Evolutionary conservation across 2,888 invertebrate species (phyloP).

Genomic region (Caenorhabditis plicata): DNA sequence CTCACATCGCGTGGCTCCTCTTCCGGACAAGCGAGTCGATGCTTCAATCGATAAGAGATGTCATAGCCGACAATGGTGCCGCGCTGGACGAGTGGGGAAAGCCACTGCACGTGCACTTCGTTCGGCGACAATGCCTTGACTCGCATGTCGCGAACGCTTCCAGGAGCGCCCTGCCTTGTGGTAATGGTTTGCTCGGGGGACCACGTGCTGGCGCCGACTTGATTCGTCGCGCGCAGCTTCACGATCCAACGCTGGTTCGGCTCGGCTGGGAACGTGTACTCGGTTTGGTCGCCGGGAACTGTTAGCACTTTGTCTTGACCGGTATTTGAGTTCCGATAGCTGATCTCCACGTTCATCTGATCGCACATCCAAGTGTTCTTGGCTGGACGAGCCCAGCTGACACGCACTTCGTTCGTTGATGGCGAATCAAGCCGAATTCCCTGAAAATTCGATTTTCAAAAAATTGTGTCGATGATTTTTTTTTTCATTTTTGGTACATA

Average conservation of each 20-base stretch:
- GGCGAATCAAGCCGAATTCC: constrained; percentile 57
- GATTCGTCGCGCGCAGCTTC: constrained; percentile 54
- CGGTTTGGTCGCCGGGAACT: constrained; percentile 61
- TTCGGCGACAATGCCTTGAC: constrained; percentile 55
- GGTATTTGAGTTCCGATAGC: constrained; percentile 59
- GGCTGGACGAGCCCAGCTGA: constrained; percentile 60
- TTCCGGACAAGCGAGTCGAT: constrained; percentile 65
- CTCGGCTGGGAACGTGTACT: constrained; percentile 63
- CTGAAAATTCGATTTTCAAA: too few relatives aligned
- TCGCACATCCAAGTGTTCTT: constrained; percentile 65
- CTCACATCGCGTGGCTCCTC: constrained; percentile 65
- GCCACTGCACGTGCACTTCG: constrained; percentile 62
- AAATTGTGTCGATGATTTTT: too few relatives aligned
- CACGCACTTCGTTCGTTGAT: constrained; percentile 60
- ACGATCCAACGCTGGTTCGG: constrained; percentile 64
- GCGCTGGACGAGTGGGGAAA: constrained; percentile 57
- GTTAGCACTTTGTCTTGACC: constrained; percentile 56
- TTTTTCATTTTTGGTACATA: too few relatives aligned
- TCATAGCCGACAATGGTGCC: constrained; percentile 66
- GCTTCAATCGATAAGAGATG: constrained; percentile 64
- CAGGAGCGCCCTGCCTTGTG: constrained; percentile 65
- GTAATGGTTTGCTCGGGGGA: constrained; percentile 58
- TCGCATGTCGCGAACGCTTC: constrained; percentile 58
- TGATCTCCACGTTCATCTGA: constrained; percentile 63
- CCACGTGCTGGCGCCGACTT: constrained; percentile 54